These are phyloP conservation scores for Melanotaenia nigrans DNA, from an alignment of 2,797 vertebrate genomes.

Conservation along the genomic window DNA sequence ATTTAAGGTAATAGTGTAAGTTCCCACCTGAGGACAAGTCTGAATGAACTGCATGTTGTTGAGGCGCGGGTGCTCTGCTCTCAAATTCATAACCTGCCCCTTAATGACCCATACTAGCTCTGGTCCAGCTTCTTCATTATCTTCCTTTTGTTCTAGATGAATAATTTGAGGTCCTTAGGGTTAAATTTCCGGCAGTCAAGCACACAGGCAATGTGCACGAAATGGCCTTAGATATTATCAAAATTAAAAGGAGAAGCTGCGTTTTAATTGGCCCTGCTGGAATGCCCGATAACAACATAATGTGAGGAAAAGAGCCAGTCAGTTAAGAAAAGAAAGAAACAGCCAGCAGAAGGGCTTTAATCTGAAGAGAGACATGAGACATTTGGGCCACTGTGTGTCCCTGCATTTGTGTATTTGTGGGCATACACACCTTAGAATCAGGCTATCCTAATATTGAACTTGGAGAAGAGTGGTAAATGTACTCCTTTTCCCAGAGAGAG, in stretches of 20 bases:
- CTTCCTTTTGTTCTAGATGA: constrained; percentile 58
- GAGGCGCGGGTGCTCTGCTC: constrained; percentile 33
- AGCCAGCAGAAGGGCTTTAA: constrained; percentile 42
- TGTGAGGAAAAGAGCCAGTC: constrained; percentile 2
- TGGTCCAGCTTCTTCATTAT: constrained; percentile 61
- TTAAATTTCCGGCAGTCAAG: constrained; percentile 54
- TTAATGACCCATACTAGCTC: constrained; percentile 45
- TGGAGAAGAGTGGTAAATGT: constrained; percentile 71
- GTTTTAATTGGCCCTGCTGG: constrained; percentile 63
- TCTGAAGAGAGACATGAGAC: constrained; percentile 47
- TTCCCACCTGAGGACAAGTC: constrained; percentile 51
- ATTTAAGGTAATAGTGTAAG: constrained; percentile 40
- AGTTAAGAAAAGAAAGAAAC: constrained; percentile 39
- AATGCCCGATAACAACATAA: constrained; percentile 46
- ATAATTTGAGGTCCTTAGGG: constrained; percentile 55
- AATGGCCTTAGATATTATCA: constrained; percentile 62
- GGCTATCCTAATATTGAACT: constrained; percentile 77
- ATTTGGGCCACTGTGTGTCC: constrained; percentile 23
- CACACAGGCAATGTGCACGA: constrained; percentile 41
- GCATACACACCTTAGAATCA: constrained; percentile 16
- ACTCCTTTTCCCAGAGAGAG: constrained; percentile 63
- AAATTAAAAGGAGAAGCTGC: constrained; percentile 63
- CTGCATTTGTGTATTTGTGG: constrained; percentile 13
- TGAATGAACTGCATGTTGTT: constrained; percentile 36
- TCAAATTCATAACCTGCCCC: constrained; percentile 63